phyloP scores from a whole-genome alignment of 2,888 invertebrate species.

The Nasonia oneida region DNA sequence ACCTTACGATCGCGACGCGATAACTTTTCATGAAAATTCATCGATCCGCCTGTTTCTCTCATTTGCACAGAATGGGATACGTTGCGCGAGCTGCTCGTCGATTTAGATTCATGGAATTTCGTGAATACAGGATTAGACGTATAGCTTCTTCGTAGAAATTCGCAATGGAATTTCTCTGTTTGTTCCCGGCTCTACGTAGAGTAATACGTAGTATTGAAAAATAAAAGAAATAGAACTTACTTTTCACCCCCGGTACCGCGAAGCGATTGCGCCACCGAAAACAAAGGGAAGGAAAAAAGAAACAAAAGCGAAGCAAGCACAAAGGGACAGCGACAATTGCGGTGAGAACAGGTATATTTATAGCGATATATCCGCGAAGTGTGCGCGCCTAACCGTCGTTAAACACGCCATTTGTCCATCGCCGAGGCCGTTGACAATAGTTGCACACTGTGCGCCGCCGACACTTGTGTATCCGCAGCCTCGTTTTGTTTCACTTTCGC shows the following conservation, averaged over 20 bases:
- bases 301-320: background rate
- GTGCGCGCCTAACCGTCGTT: slow-evolving; percentile 32
- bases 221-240: background rate
- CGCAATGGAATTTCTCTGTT: too few species aligned
- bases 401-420: slow-evolving; percentile 33
- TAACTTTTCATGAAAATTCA: slow-evolving; percentile 66
- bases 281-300: background rate
- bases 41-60: slow-evolving; percentile 38
- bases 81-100: background rate
- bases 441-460: background rate
- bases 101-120: background rate
- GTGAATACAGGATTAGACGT: background rate
- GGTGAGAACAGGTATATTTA: background rate
- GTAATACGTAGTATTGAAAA: background rate
- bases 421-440: background rate
- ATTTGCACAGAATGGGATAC: slow-evolving; percentile 68
- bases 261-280: background rate
- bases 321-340: background rate
- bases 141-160: background rate
- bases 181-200: too few species aligned
- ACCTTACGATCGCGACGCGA: background rate
- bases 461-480: background rate
- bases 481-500: background rate
- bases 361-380: slow-evolving; percentile 18
- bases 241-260: background rate